Evolutionary conservation across 2,797 vertebrate species (phyloP).

Genomic region (Muraenolepis orangiensis): DNA sequence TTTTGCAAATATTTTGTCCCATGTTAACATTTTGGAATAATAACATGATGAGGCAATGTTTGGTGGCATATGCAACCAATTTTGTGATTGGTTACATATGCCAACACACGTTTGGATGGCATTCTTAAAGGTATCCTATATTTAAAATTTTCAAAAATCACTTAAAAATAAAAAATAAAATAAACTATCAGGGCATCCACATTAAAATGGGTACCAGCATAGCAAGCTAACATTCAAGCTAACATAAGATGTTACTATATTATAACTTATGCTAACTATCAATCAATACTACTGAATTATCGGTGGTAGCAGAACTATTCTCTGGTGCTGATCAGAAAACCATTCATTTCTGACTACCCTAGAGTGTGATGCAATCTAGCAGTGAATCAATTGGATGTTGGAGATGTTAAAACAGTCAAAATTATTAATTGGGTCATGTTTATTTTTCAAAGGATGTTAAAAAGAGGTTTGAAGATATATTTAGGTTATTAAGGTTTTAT

Average conservation of each 20-base stretch:
- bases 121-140: no score
- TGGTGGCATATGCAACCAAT: no score
- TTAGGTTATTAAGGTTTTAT: no score
- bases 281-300: background rate
- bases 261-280: background rate
- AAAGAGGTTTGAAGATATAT: no score
- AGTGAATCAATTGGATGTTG: background rate
- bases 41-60: background rate
- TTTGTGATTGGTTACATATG: no score
- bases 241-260: background rate
- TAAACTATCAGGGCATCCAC: background rate
- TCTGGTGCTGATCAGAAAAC: background rate
- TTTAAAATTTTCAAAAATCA: background rate
- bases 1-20: background rate
- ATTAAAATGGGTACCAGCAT: background rate
- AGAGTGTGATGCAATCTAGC: background rate
- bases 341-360: background rate
- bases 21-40: background rate
- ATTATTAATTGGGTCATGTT: background rate
- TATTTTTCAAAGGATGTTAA: background rate
- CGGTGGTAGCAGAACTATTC: background rate
- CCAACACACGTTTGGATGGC: no score
- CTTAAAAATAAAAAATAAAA: background rate
- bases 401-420: background rate
- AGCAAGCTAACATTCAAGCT: background rate